Evolutionary conservation across 2,888 invertebrate genomes (phyloP).

Genomic region (Druceiella hillmani): DNA sequence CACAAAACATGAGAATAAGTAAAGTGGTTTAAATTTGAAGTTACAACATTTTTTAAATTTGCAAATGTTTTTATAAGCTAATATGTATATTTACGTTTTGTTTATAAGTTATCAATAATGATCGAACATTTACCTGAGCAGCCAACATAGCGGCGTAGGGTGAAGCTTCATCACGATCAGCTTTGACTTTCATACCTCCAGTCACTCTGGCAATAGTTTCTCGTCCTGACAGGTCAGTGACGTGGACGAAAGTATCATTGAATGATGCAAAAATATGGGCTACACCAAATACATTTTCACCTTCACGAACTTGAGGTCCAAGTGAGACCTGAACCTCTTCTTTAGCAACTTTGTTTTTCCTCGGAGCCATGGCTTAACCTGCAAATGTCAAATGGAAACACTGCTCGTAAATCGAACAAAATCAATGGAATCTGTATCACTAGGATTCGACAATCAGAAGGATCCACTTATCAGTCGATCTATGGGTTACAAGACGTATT

Average conservation of each 20-base stretch:
- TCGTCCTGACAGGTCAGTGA: slow-evolving; percentile 97
- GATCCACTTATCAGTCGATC: too few species aligned
- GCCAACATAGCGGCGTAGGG: slow-evolving; percentile 99
- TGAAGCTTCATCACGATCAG: slow-evolving; percentile 99
- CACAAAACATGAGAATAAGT: too few species aligned
- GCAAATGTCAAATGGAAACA: slow-evolving; percentile 45
- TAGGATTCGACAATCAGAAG: too few species aligned
- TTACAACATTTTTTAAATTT: too few species aligned
- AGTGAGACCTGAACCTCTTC: slow-evolving; percentile 95
- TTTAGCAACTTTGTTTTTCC: slow-evolving; percentile 95
- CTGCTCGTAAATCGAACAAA: too few species aligned
- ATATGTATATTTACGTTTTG: too few species aligned
- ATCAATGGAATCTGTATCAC: too few species aligned
- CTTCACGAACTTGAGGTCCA: slow-evolving; percentile 94
- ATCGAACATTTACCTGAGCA: slow-evolving; percentile 70
- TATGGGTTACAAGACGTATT: too few species aligned
- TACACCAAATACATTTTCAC: slow-evolving; percentile 97
- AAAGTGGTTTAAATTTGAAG: too few species aligned
- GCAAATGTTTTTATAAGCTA: too few species aligned
- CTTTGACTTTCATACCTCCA: slow-evolving; percentile 99
- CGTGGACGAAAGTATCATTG: slow-evolving; percentile 99
- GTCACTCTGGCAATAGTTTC: slow-evolving; percentile 94
- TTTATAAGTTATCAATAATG: too few species aligned
- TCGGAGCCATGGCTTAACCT: slow-evolving; percentile 81
- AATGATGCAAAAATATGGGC: slow-evolving; percentile 99